phyloP scores from a whole-genome alignment of 2,113 vertebrate genomes.

The Plecotus auritus region DNA sequence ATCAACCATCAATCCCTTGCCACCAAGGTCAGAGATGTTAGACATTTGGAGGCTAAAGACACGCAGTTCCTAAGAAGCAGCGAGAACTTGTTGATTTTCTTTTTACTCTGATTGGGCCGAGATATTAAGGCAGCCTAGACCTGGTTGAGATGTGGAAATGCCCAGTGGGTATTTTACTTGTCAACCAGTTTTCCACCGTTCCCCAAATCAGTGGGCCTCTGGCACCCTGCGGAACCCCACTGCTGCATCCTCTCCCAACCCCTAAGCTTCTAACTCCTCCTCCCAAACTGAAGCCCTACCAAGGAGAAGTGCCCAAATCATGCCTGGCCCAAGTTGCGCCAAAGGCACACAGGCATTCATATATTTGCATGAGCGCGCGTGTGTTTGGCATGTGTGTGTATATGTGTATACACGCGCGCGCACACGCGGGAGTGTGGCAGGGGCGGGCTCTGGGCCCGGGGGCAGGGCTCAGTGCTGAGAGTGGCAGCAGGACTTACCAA shows the following conservation, averaged over 20 bases:
- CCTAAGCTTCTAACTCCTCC: neutral
- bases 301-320: neutral
- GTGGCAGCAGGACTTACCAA: conserved; percentile 66
- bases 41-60: neutral
- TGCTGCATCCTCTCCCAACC: neutral
- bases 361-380: neutral
- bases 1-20: neutral
- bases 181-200: neutral
- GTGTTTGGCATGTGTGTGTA: neutral
- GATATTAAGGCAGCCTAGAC: neutral
- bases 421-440: conserved; percentile 33
- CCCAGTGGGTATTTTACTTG: neutral
- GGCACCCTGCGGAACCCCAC: neutral
- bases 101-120: neutral
- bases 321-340: neutral
- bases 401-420: neutral
- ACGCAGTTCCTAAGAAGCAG: neutral
- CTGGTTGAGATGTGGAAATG: neutral
- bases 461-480: conserved; percentile 63
- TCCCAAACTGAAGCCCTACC: neutral
- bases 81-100: conserved; percentile 30
- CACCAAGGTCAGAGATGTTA: neutral
- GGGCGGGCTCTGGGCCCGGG: conserved; percentile 64
- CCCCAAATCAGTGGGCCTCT: neutral
- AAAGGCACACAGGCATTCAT: neutral